A percentile compares a stretch with the other conserved stretches of the same genome.
These are phyloP conservation scores for Anthoptus insignis DNA, from an alignment of 2,888 invertebrate genomes.

Conservation along the genomic window DNA sequence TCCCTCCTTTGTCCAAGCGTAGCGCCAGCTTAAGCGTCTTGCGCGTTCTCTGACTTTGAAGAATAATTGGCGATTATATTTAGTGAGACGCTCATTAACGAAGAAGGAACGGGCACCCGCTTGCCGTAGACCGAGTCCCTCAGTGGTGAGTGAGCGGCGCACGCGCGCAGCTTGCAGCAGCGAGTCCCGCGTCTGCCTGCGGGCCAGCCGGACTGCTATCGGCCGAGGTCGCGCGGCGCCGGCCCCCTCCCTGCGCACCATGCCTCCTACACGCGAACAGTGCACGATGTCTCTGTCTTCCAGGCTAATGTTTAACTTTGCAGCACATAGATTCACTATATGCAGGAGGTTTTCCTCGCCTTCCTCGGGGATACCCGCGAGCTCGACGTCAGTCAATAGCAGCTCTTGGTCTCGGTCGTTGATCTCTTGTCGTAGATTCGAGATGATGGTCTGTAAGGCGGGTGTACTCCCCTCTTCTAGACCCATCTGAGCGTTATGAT, in stretches of 20 bases:
- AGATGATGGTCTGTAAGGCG: slow-evolving; percentile 18
- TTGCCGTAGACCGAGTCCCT: slow-evolving; percentile 9
- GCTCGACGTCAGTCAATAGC: slow-evolving; percentile 38
- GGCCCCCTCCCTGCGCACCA: neutral
- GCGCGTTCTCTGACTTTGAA: slow-evolving; percentile 2
- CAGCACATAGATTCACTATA: neutral
- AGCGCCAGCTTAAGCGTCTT: neutral
- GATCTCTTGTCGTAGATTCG: slow-evolving; percentile 19
- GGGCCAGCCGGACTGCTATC: neutral
- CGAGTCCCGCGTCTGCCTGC: neutral
- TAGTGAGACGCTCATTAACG: slow-evolving; percentile 8
- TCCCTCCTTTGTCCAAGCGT: slow-evolving; percentile 11
- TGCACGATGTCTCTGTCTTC: no score
- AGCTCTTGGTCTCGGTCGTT: slow-evolving; percentile 40
- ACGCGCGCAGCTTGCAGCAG: neutral
- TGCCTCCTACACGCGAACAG: no score
- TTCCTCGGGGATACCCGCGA: slow-evolving; percentile 14
- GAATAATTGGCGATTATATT: neutral
- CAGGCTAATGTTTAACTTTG: neutral
- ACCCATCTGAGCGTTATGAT: neutral
- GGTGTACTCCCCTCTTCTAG: slow-evolving; percentile 28
- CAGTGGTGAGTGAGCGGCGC: slow-evolving; percentile 11
- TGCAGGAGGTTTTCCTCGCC: neutral
- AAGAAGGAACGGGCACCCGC: neutral
- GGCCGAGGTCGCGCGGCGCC: neutral